These are phyloP conservation scores for Platyscapa corneri DNA, from an alignment of 1,140 invertebrate genomes.

Conservation along the genomic window DNA sequence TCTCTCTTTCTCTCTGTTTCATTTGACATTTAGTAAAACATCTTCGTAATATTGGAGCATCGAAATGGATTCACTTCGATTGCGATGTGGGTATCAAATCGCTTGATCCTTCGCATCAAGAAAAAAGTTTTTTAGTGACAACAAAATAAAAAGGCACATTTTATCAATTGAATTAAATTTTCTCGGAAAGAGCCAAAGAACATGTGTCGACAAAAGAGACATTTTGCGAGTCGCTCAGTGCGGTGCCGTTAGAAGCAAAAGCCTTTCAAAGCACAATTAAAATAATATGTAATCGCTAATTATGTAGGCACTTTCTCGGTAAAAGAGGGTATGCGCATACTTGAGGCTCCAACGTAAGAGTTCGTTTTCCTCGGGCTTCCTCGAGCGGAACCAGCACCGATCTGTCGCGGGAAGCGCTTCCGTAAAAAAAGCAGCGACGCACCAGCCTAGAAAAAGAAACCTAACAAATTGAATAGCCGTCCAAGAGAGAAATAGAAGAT, in stretches of 20 bases:
- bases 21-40: not conserved
- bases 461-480: conserved; percentile 44
- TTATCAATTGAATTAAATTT: conserved; percentile 21
- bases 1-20: not conserved
- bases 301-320: conserved; percentile 35
- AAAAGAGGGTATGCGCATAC: not conserved
- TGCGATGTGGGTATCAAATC: no score
- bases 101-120: no score
- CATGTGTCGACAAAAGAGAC: conserved; percentile 26
- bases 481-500: not conserved
- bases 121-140: no score
- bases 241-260: not conserved
- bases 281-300: conserved; percentile 45
- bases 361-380: not conserved
- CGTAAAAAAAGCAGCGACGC: conserved; percentile 5
- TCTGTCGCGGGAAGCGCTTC: conserved; percentile 36
- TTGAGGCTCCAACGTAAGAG: not conserved
- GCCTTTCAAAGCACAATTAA: conserved; percentile 25
- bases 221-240: no score
- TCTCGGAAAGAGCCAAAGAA: not conserved
- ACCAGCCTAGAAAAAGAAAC: conserved; percentile 28
- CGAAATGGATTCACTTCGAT: no score
- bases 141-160: not conserved
- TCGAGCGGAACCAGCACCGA: conserved; percentile 38
- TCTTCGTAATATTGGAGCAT: no score